Percentiles rank a stretch among this genome's conserved stretches.
These are phyloP conservation scores for Gari tellinella DNA, from an alignment of 2,888 invertebrate species.

Conservation along the genomic window DNA sequence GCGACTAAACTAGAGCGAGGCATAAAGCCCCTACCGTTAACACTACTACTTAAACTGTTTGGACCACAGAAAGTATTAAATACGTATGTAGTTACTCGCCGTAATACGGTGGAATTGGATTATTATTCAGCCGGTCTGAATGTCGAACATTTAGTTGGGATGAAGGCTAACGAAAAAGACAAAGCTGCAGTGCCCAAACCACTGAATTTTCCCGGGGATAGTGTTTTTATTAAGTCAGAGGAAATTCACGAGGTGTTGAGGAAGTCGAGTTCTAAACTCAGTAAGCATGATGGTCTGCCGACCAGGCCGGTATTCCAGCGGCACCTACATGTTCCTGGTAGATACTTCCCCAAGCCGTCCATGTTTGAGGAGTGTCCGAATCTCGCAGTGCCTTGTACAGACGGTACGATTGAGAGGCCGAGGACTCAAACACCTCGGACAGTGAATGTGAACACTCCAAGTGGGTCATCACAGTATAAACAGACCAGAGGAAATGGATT, in stretches of 20 bases:
- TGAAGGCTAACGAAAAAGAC: conserved; percentile 32
- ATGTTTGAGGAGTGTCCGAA: conserved; percentile 31
- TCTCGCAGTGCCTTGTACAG: conserved; percentile 11
- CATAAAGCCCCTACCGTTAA: conserved; percentile 60
- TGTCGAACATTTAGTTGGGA: conserved; percentile 16
- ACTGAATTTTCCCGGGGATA: conserved; percentile 47
- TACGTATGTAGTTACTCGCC: conserved; percentile 46
- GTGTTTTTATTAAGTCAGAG: conserved; percentile 24
- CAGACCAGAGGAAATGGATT: conserved; percentile 17
- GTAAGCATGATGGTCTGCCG: conserved; percentile 39
- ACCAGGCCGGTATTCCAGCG: conserved; percentile 52
- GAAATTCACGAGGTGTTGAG: conserved; percentile 5
- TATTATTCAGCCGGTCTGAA: conserved; percentile 6
- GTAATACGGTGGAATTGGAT: conserved; percentile 37
- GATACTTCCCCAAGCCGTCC: conserved; percentile 68
- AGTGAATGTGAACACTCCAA: conserved; percentile 19
- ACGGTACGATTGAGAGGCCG: conserved; percentile 23
- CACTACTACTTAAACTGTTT: conserved; percentile 51
- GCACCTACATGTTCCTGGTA: conserved; percentile 57
- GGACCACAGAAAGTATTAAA: conserved; percentile 58
- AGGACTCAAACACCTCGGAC: conserved; percentile 49
- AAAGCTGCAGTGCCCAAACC: conserved; percentile 39
- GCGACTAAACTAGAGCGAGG: conserved; percentile 54
- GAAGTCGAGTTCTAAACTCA: background rate
- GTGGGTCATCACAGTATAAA: conserved; percentile 10